Evolutionary conservation across 2,797 vertebrate genomes (phyloP).

Genomic region (Artibeus lituratus): DNA sequence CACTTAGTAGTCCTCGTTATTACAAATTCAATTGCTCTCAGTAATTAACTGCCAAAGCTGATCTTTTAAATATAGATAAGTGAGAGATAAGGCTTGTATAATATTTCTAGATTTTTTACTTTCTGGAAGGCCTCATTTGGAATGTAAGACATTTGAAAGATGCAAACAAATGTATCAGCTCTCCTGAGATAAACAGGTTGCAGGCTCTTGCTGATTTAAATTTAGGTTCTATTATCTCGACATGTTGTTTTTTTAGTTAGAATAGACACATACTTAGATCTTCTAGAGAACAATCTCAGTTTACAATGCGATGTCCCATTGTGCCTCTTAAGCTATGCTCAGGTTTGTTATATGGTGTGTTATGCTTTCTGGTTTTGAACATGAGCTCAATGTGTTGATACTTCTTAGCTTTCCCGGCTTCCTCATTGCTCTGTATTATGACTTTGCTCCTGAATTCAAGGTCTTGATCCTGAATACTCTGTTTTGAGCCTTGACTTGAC

Average conservation of each 20-base stretch:
- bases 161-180: background rate
- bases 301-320: background rate
- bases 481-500: background rate
- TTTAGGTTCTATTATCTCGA: background rate
- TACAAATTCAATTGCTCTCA: background rate
- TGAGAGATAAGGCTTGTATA: background rate
- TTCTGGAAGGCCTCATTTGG: background rate
- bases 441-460: background rate
- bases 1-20: background rate
- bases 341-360: background rate
- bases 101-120: background rate
- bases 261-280: background rate
- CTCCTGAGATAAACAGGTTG: background rate
- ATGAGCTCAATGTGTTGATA: background rate
- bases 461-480: background rate
- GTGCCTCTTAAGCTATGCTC: background rate
- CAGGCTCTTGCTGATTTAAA: background rate
- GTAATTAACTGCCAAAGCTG: background rate
- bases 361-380: background rate
- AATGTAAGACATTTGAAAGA: background rate
- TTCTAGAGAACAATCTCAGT: background rate
- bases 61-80: background rate
- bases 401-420: background rate
- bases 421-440: accelerated
- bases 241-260: background rate